Base-by-base conservation (phyloP, 2,113 vertebrate genomes). In the Brachyhypopomus gauderio region DNA sequence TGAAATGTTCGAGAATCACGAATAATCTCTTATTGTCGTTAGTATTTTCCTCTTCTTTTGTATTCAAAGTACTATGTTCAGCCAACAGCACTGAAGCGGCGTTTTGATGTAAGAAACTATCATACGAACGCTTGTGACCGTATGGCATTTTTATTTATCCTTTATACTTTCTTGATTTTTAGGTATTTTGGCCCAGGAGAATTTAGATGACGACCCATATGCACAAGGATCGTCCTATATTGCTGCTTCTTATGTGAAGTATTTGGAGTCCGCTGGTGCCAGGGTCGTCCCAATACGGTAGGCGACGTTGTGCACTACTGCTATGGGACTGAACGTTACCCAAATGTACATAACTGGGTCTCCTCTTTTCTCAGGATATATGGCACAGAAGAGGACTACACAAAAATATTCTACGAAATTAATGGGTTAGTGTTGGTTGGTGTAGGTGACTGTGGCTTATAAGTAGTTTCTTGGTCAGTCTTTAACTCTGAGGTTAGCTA, bases 171-270 rank as follows among this genome's bases (percentile, higher is more conserved):
- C 34, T 71, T 63, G 3, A 36, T 69, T 74, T 3, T 14, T 2
- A 95, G 94, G 94, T 45, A 87, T 95, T 45, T 72, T 95, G 82
- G 92, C 93, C 0, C 94, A 95, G 77, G 93, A 94, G 55, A 93
- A 91, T 63, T 75, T 89, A 1, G 84, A 88, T 6, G 74, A 48
- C 0, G 92, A 92, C 58, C 76, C 66, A 16, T 79, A 88, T 23
- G 91, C 91, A 3, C 87, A 64, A 4, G 94, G 93, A 0, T 88
- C 89, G 12, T 93, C 93, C 3, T 95, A 95, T 75, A 93, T 95
- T 20, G 90, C 92, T 1, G 94, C 93, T 16, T 94, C 91, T 2
- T 95, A 95, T 64, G 92, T 95, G 14, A 95, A 95, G 66, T 93
- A 89, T 84, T 77, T 95, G 79, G 94, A 95, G 77, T 88, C 86